Evolutionary conservation across 2,888 invertebrate species (phyloP).

Genomic region (Empis livida): DNA sequence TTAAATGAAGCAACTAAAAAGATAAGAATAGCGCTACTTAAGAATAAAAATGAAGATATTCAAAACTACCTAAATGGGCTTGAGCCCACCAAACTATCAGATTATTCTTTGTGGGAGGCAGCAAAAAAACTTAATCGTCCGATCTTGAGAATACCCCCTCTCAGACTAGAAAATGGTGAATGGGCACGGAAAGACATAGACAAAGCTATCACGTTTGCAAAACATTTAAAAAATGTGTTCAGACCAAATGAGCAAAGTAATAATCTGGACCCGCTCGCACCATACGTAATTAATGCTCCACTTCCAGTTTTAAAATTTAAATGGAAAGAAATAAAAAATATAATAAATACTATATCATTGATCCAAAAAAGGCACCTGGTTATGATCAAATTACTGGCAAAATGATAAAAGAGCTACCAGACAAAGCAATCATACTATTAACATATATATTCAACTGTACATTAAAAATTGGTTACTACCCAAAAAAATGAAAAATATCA

Average conservation of each 20-base stretch:
- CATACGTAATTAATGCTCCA: not conserved
- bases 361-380: not conserved
- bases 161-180: not conserved
- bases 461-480: not conserved
- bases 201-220: not conserved
- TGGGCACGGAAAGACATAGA: not conserved
- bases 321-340: not conserved
- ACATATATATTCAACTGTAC: not conserved
- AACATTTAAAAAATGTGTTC: not conserved
- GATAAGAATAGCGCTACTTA: not conserved
- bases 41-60: not conserved
- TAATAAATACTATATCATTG: not conserved
- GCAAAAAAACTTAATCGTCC: not conserved
- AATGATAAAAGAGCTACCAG: not conserved
- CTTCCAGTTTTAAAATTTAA: not conserved
- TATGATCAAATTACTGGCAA: not conserved
- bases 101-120: not conserved
- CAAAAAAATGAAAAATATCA: constrained; percentile 1
- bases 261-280: not conserved
- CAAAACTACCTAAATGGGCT: not conserved
- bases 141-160: not conserved
- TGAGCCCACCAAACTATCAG: not conserved
- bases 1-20: not conserved
- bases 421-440: not conserved
- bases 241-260: not conserved